Percentiles rank a stretch among this genome's conserved stretches.
phyloP scores from a whole-genome alignment of 1,140 invertebrate species.

The Atta texana region DNA sequence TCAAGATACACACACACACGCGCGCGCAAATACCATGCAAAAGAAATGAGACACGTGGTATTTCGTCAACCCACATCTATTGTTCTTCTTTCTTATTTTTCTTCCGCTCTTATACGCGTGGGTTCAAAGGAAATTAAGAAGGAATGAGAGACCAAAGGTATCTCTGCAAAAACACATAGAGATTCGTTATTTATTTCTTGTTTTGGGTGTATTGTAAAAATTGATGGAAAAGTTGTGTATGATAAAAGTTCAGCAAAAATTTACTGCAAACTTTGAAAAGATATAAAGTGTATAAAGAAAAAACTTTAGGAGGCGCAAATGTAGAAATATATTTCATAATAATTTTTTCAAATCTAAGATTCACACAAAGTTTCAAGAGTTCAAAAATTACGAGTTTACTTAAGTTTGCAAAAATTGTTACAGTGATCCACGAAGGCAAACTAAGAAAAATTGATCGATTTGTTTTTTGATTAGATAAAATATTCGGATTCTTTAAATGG shows the following conservation, averaged over 20 bases:
- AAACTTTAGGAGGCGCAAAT: background rate
- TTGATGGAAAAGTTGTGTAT: background rate
- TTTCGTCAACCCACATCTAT: slow-evolving; percentile 70
- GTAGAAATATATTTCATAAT: background rate
- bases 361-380: background rate
- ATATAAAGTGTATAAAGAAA: background rate
- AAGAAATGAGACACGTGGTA: slow-evolving; percentile 22
- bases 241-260: background rate
- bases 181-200: slow-evolving; percentile 2
- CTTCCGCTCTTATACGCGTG: slow-evolving; percentile 16
- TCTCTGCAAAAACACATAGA: background rate
- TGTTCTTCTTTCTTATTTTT: slow-evolving; percentile 65
- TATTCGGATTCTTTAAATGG: slow-evolving; percentile 34
- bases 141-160: slow-evolving; percentile 31
- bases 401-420: slow-evolving; percentile 1
- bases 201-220: background rate
- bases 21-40: background rate
- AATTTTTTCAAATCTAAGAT: background rate
- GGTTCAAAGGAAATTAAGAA: slow-evolving; percentile 12
- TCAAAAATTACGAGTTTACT: slow-evolving; percentile 9
- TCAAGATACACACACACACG: background rate
- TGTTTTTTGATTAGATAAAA: slow-evolving; percentile 39
- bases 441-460: slow-evolving; percentile 3
- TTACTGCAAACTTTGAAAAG: background rate
- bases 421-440: background rate